These are phyloP conservation scores for Tringa solitaria DNA, from an alignment of 2,113 vertebrate genomes.

Conservation along the genomic window DNA sequence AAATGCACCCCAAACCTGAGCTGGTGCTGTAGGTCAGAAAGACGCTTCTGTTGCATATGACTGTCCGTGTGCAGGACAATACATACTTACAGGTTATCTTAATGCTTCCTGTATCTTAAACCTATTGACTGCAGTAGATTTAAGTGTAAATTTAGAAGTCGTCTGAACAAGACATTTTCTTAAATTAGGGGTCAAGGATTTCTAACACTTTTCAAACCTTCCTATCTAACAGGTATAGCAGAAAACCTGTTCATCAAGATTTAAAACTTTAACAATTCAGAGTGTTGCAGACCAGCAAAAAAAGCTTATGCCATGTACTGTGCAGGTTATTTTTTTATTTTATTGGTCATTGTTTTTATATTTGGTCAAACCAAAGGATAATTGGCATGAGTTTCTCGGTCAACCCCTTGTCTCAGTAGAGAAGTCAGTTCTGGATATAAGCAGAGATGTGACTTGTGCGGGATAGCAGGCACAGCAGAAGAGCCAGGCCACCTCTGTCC, in stretches of 20 bases:
- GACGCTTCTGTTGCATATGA: not conserved
- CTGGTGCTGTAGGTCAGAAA: not conserved
- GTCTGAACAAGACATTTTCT: not conserved
- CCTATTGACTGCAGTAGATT: not conserved
- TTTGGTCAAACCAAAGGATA: not conserved
- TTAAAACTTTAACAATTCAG: not conserved
- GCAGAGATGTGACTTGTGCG: not conserved
- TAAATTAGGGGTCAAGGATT: not conserved
- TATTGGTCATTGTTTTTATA: not conserved
- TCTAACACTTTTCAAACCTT: not conserved
- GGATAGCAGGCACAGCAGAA: not conserved
- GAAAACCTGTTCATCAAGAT: not conserved
- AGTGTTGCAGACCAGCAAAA: not conserved
- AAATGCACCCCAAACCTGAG: not conserved
- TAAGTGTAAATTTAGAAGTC: not conserved
- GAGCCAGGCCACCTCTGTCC: not conserved
- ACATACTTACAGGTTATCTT: not conserved
- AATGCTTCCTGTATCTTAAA: not conserved
- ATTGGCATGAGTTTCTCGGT: not conserved
- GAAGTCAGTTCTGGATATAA: not conserved
- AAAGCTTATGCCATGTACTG: not conserved
- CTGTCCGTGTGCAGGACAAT: not conserved
- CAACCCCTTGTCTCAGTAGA: not conserved
- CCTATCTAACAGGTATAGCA: not conserved
- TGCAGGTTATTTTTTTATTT: not conserved